These are phyloP conservation scores for Phymorhynchus buccinoides DNA, from an alignment of 1,140 invertebrate genomes.

Conservation along the genomic window DNA sequence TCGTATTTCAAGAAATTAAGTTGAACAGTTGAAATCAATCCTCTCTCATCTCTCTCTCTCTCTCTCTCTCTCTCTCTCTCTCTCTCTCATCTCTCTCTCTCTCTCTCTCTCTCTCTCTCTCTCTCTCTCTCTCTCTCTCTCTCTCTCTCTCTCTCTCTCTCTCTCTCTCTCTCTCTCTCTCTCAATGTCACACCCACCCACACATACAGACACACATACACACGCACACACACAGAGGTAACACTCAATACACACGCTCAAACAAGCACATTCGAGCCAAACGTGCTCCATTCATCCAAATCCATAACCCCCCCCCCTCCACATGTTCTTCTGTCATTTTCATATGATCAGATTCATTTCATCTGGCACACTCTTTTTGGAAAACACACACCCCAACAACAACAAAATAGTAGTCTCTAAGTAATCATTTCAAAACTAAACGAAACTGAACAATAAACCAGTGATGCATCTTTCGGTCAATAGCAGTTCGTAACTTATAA, in stretches of 20 bases:
- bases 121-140: conserved; percentile 40
- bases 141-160: conserved; percentile 38
- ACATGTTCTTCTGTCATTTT: too few species aligned
- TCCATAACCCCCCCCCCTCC: too few species aligned
- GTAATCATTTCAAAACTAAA: conserved; percentile 29
- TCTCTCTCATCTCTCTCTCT: too few species aligned
- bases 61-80: conserved; percentile 8
- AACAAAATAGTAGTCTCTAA: background rate
- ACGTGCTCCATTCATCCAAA: too few species aligned
- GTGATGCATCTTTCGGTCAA: background rate
- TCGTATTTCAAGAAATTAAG: too few species aligned
- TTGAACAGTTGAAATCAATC: too few species aligned
- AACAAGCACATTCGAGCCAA: too few species aligned
- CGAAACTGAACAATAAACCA: background rate
- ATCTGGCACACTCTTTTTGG: background rate
- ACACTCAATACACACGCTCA: too few species aligned
- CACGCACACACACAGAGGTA: too few species aligned
- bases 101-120: conserved; percentile 27
- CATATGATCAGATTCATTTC: too few species aligned
- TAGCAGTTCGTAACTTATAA: too few species aligned
- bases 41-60: conserved; percentile 36
- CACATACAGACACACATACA: too few species aligned
- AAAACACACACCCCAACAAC: background rate
- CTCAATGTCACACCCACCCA: background rate
- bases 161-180: background rate